These are phyloP conservation scores for Athene noctua DNA, from an alignment of 2,113 vertebrate species.

Conservation along the genomic window DNA sequence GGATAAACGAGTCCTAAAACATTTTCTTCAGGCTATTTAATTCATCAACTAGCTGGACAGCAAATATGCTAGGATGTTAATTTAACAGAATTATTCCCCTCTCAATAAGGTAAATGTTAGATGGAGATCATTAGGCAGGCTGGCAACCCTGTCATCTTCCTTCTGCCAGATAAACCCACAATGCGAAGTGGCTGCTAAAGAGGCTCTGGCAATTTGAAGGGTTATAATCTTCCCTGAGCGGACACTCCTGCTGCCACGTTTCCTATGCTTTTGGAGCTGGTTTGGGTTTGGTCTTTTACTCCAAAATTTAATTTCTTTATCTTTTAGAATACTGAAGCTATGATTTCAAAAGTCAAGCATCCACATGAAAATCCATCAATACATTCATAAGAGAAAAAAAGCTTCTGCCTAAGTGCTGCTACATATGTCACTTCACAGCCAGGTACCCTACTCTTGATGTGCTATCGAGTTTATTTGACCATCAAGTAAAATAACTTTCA, in stretches of 20 bases:
- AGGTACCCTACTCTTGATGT: background rate
- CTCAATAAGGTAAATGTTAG: constrained; percentile 45
- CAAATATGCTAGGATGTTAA: constrained; percentile 60
- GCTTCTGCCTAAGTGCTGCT: background rate
- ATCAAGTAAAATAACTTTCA: constrained; percentile 35
- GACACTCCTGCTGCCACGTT: background rate
- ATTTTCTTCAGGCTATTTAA: constrained; percentile 53
- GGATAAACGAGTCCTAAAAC: constrained; percentile 42
- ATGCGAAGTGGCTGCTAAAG: constrained; percentile 29
- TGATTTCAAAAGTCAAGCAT: background rate
- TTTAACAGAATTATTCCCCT: constrained; percentile 55
- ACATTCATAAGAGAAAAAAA: background rate
- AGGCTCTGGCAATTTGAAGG: background rate
- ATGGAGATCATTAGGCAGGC: constrained; percentile 55
- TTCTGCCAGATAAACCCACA: constrained; percentile 8
- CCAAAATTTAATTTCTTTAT: background rate
- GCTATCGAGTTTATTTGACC: background rate
- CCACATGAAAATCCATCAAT: background rate
- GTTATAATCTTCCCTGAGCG: background rate
- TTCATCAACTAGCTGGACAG: constrained; percentile 58
- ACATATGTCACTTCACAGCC: background rate
- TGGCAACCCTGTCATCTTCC: constrained; percentile 49
- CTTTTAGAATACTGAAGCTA: background rate
- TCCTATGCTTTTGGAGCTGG: background rate
- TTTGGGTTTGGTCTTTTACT: background rate